Conservation (phyloP, 2,888 invertebrate species). For the Leptinotarsa juncta region DNA sequence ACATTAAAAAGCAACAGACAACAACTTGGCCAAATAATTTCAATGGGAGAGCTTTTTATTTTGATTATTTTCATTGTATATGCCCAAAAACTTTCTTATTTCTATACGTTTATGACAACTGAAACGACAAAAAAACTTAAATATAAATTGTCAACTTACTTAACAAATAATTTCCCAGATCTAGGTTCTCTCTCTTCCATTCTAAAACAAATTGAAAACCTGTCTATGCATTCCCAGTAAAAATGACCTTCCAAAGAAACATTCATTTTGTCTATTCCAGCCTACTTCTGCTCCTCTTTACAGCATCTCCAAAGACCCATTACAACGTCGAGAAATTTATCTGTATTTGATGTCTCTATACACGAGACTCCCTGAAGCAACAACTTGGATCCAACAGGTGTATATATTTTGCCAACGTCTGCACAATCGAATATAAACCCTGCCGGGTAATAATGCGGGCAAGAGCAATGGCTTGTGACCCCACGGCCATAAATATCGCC, state of each 20-base stretch:
- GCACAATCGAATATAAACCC: constrained; percentile 65
- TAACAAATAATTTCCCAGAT: too few species aligned
- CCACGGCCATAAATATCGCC: constrained; percentile 66
- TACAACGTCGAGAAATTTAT: constrained; percentile 27
- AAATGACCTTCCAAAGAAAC: background rate
- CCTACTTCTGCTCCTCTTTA: background rate
- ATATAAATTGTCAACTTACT: too few species aligned
- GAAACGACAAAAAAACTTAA: too few species aligned
- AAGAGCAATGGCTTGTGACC: constrained; percentile 67
- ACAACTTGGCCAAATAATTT: too few species aligned
- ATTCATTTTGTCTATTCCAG: background rate
- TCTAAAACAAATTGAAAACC: too few species aligned
- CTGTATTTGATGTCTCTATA: constrained; percentile 43
- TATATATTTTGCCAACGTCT: constrained; percentile 65
- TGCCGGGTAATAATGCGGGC: constrained; percentile 66
- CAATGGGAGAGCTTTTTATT: too few species aligned
- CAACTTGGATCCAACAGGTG: constrained; percentile 65
- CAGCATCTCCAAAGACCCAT: constrained; percentile 1
- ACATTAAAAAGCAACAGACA: too few species aligned
- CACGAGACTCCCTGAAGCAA: constrained; percentile 45
- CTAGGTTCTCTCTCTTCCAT: too few species aligned
- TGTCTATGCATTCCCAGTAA: background rate
- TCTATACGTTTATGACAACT: too few species aligned
- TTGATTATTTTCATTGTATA: too few species aligned
- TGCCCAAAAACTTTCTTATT: too few species aligned